A percentile compares a stretch with the other conserved stretches of the same genome.
Evolutionary conservation across 2,888 invertebrate genomes (phyloP).

Genomic region (Blastobasis adustella): DNA sequence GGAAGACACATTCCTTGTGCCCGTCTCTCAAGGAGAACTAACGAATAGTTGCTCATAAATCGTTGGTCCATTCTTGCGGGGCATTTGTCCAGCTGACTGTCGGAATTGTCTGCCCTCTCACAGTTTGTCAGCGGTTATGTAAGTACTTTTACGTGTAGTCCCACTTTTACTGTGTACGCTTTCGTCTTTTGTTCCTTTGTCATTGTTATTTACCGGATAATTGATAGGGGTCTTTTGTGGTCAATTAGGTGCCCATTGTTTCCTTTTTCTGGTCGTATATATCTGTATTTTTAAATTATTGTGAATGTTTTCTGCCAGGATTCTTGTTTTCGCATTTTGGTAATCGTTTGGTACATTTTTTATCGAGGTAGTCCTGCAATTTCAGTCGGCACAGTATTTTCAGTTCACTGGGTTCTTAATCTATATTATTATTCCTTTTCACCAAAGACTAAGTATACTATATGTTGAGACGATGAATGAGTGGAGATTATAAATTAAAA

Average conservation of each 20-base stretch:
- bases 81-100: conserved; percentile 52
- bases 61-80: conserved; percentile 44
- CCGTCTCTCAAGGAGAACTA: conserved; percentile 33
- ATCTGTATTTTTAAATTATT: too few relatives aligned
- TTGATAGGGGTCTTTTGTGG: neutral
- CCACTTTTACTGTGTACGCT: neutral
- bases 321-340: too few relatives aligned
- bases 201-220: neutral
- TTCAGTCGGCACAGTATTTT: too few relatives aligned
- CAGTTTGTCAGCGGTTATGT: conserved; percentile 30
- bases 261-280: neutral
- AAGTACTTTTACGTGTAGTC: neutral
- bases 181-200: neutral
- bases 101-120: conserved; percentile 30
- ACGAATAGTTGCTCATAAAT: conserved; percentile 52
- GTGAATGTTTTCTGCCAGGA: too few relatives aligned
- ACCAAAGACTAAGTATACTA: too few relatives aligned
- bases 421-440: too few relatives aligned
- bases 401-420: too few relatives aligned
- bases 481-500: too few relatives aligned
- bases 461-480: too few relatives aligned
- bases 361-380: too few relatives aligned
- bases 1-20: conserved; percentile 40
- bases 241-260: neutral
- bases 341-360: too few relatives aligned